Base-by-base conservation (phyloP, 2,113 vertebrate species). In the Xiphorhynchus elegans region DNA sequence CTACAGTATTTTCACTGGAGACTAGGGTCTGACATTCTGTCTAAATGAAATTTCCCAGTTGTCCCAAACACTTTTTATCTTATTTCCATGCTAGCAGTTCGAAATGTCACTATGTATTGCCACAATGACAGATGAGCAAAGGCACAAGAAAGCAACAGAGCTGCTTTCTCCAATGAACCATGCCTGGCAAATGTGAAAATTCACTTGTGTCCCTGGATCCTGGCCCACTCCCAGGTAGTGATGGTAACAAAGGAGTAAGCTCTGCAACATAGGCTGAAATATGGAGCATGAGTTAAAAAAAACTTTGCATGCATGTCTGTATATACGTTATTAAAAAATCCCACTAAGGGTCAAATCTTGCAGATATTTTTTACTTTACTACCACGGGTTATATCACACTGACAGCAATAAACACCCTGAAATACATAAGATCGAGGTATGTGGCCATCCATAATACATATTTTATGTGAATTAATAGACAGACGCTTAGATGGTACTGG, bases 21-120 rank as follows among this genome's bases (percentile, higher is more conserved):
- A 96, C 92, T 25, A 74, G 62, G 86, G 92, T 83, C 94, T 98
- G 97, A 97, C 98, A 96, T 96, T 96, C 93, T 97, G 94, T 95
- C 94, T 95, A 97, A 98, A 97, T 97, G 94, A 98, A 97, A 98
- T 98, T 98, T 98, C 97, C 97, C 97, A 98, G 96, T 96, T 98
- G 98, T 98, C 96, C 96, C 91, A 95, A 96, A 84, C 95, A 97
- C 96, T 97, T 97, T 98, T 96, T 94, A 97, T 97, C 95, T 97
- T 95, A 96, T 96, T 98, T 97, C 97, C 95, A 98, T 40, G 77
- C 95, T 75, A 81, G 97, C 91, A 69, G 94, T 93, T 97, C 89
- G 97, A 96, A 97, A 96, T 94, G 97, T 96, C 97, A 96, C 94
- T 93, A 68, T 26, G 60, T 80, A 97, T 97, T 96, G 95, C 84